Evolutionary conservation across 1,140 invertebrate genomes (phyloP).

Genomic region (Danaus melanippus): DNA sequence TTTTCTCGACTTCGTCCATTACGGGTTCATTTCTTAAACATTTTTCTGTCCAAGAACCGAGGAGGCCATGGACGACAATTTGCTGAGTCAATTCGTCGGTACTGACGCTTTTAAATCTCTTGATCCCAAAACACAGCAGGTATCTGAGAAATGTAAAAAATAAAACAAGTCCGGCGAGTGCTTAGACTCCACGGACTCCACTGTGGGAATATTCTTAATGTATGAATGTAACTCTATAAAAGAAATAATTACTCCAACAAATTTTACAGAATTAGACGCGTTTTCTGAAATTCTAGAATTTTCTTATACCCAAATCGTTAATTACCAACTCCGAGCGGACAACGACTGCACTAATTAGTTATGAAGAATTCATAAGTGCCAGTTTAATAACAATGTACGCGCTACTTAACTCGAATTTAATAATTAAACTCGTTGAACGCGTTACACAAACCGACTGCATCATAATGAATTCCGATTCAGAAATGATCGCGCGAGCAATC

Average conservation of each 20-base stretch:
- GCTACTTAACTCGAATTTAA: too few relatives aligned
- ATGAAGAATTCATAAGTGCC: too few relatives aligned
- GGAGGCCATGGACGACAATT: not conserved
- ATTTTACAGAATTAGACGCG: too few relatives aligned
- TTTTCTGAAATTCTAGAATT: too few relatives aligned
- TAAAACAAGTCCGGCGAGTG: slow-evolving; percentile 4
- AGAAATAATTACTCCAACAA: too few relatives aligned
- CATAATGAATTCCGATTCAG: too few relatives aligned
- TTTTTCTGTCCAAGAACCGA: not conserved
- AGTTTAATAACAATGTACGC: too few relatives aligned
- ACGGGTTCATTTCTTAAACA: not conserved
- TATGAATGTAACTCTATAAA: not conserved
- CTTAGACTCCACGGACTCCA: slow-evolving; percentile 1
- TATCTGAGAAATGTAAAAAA: slow-evolving; percentile 7
- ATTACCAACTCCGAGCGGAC: too few relatives aligned
- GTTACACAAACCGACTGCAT: too few relatives aligned
- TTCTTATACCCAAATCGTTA: too few relatives aligned
- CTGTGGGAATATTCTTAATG: slow-evolving; percentile 7
- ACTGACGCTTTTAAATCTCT: slow-evolving; percentile 1
- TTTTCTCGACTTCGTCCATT: slow-evolving; percentile 2
- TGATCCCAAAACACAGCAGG: slow-evolving; percentile 11
- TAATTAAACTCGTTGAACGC: too few relatives aligned
- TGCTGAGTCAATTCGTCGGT: not conserved
- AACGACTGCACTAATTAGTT: too few relatives aligned
- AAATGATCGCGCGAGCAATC: not conserved